phyloP scores from a whole-genome alignment of 2,113 vertebrate genomes.

The Periophthalmodon schlosseri region DNA sequence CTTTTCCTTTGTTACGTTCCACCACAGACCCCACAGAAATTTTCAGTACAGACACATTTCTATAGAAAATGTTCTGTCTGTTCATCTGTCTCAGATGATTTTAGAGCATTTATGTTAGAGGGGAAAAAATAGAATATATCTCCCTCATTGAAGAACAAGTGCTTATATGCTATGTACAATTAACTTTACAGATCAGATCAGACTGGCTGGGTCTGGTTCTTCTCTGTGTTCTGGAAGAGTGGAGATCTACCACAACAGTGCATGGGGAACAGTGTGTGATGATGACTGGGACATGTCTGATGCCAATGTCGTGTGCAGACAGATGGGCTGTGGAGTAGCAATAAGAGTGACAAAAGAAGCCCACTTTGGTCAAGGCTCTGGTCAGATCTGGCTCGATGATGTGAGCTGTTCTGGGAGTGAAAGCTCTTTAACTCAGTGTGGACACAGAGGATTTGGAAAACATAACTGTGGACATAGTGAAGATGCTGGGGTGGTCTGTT shows the following conservation, averaged over 20 bases:
- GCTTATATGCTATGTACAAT: too few species aligned
- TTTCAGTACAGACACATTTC: too few species aligned
- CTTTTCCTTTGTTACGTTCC: too few species aligned
- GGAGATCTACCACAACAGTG: background rate
- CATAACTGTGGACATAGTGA: background rate
- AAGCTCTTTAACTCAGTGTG: background rate
- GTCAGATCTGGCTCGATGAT: background rate
- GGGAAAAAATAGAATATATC: too few species aligned
- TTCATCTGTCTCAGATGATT: too few species aligned
- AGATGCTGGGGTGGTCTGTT: slow-evolving; percentile 1
- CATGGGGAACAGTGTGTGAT: slow-evolving; percentile 3
- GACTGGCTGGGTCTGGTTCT: background rate
- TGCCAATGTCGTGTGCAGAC: slow-evolving; percentile 1
- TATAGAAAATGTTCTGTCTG: too few species aligned
- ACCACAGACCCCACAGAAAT: too few species aligned
- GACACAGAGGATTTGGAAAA: background rate
- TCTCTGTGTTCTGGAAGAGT: slow-evolving; percentile 6
- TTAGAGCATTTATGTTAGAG: too few species aligned
- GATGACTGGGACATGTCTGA: background rate
- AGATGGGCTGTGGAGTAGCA: background rate
- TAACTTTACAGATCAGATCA: background rate
- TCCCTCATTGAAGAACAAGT: too few species aligned
- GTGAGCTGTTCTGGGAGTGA: background rate
- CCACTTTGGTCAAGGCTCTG: background rate
- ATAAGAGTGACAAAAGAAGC: background rate